Percentiles rank a stretch among this genome's conserved stretches.
These are phyloP conservation scores for Drosophila persimilis DNA, from an alignment of 1,140 invertebrate genomes.

Conservation along the genomic window DNA sequence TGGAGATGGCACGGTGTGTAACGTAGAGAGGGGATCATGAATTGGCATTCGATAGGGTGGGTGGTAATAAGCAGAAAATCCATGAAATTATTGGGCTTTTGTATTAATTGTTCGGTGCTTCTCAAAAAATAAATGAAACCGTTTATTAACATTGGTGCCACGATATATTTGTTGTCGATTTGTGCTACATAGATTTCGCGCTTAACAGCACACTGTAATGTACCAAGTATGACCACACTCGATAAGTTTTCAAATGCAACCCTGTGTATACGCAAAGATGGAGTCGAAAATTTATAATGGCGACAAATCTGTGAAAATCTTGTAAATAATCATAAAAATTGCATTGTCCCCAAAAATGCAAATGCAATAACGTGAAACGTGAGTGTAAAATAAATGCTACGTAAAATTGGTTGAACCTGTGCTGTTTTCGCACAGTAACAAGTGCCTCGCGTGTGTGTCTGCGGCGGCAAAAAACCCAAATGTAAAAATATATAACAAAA, in stretches of 20 bases:
- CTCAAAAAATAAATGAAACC: too few relatives aligned
- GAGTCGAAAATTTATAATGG: constrained; percentile 16
- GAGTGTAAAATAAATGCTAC: constrained; percentile 43
- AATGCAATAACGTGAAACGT: constrained; percentile 60
- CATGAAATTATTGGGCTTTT: too few relatives aligned
- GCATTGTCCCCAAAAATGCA: constrained; percentile 67
- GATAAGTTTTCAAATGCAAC: constrained; percentile 5
- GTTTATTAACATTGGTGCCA: too few relatives aligned
- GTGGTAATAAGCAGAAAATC: too few relatives aligned
- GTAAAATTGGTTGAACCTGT: constrained; percentile 17
- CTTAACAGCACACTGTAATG: too few relatives aligned
- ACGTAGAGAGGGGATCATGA: too few relatives aligned
- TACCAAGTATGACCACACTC: neutral
- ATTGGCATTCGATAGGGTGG: too few relatives aligned
- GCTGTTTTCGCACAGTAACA: constrained; percentile 24
- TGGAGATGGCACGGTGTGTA: too few relatives aligned
- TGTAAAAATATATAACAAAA: constrained; percentile 69
- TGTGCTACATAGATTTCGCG: too few relatives aligned
- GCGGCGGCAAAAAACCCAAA: constrained; percentile 75
- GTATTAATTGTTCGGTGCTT: too few relatives aligned
- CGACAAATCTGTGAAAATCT: constrained; percentile 54
- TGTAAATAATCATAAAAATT: constrained; percentile 74
- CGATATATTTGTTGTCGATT: too few relatives aligned
- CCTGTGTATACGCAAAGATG: constrained; percentile 14
- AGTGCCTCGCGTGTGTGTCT: constrained; percentile 67